Percentiles rank a stretch among this genome's conserved stretches.
phyloP scores from a whole-genome alignment of 2,797 vertebrate species.

The Helarctos malayanus region DNA sequence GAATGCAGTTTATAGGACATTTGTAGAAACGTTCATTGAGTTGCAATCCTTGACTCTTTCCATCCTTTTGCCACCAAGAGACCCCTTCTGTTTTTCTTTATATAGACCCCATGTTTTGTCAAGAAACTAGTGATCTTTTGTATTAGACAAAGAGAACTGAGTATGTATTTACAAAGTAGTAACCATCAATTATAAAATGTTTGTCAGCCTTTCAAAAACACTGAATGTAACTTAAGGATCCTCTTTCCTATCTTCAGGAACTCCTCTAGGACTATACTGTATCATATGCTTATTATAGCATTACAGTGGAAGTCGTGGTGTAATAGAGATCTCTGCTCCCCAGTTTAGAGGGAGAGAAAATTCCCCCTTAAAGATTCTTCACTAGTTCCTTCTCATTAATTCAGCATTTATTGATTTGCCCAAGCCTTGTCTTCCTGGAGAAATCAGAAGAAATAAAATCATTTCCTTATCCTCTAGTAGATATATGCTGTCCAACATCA shows the following conservation, averaged over 20 bases:
- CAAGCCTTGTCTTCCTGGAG: neutral
- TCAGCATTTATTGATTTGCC: neutral
- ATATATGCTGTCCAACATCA: neutral
- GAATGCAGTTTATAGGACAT: neutral
- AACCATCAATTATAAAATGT: conserved; percentile 4
- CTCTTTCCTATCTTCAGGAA: neutral
- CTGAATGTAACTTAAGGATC: neutral
- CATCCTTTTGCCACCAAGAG: neutral
- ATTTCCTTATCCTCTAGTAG: neutral
- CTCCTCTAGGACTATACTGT: neutral
- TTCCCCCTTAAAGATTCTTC: conserved; percentile 24
- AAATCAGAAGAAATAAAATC: conserved; percentile 22
- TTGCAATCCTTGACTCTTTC: neutral
- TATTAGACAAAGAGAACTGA: neutral
- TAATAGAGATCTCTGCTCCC: neutral
- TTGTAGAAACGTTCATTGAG: neutral
- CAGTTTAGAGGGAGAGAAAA: neutral
- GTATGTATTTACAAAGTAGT: conserved; percentile 5
- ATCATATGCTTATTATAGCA: neutral
- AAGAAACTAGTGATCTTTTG: neutral
- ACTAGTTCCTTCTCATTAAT: conserved; percentile 35
- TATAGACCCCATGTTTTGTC: neutral
- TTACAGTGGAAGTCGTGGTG: neutral
- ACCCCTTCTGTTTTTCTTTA: neutral
- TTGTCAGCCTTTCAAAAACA: neutral